Evolutionary conservation across 2,888 invertebrate species (phyloP).

Genomic region (Geotrupes spiniger): DNA sequence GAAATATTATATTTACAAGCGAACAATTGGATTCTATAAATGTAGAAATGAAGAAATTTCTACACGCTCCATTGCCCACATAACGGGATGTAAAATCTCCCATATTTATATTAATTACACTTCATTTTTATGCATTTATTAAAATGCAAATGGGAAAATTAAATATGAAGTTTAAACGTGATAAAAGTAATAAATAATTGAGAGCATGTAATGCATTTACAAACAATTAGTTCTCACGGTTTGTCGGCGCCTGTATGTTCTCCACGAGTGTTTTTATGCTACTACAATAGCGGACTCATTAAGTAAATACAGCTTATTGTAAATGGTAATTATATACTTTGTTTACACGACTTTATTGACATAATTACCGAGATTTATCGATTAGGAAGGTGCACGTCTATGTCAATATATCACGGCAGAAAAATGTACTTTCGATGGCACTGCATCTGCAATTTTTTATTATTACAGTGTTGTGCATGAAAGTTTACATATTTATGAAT

Average conservation of each 20-base stretch:
- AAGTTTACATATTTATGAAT: no score
- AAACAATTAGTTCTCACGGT: constrained; percentile 31
- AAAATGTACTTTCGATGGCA: no score
- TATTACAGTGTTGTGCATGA: no score
- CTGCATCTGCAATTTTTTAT: no score
- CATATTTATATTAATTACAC: background rate
- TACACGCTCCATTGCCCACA: no score
- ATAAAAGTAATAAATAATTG: constrained; percentile 17
- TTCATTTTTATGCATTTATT: constrained; percentile 3
- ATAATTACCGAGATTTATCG: no score
- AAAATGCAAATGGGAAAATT: constrained; percentile 14
- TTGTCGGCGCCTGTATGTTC: constrained; percentile 26
- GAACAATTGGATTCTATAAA: no score
- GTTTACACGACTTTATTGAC: background rate
- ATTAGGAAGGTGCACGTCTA: no score
- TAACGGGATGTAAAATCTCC: background rate
- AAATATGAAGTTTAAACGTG: constrained; percentile 3
- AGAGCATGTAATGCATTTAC: constrained; percentile 22
- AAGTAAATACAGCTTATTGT: background rate
- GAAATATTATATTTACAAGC: no score
- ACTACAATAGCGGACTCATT: constrained; percentile 4
- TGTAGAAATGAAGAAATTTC: no score
- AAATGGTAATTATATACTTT: constrained; percentile 2
- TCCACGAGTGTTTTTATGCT: background rate
- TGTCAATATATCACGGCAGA: no score